phyloP scores from a whole-genome alignment of 1,140 invertebrate species.

The Drosophila littoralis region DNA sequence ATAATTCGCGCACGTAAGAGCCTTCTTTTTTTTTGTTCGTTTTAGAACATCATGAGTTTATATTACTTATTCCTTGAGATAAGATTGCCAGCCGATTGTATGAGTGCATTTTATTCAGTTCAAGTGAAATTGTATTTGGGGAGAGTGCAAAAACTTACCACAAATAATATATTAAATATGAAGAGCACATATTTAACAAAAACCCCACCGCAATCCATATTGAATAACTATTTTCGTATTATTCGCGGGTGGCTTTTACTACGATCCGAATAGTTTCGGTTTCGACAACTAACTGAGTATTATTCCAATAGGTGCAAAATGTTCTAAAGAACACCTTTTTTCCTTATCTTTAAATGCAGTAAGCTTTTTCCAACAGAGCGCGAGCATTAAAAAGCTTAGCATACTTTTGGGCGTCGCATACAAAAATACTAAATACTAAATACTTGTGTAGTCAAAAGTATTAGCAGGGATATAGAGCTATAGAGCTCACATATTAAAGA shows the following conservation, averaged over 20 bases:
- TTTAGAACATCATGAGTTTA: conserved; percentile 17
- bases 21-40: conserved; percentile 12
- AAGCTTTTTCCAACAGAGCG: conserved; percentile 1
- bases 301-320: not conserved
- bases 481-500: too few relatives aligned
- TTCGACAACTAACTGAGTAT: conserved; percentile 9
- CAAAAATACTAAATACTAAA: not conserved
- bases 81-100: conserved; percentile 35
- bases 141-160: conserved; percentile 87
- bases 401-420: conserved; percentile 29
- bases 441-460: not conserved
- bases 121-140: too few relatives aligned
- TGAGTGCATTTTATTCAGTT: not conserved
- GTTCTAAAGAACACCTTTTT: conserved; percentile 11
- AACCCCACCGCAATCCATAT: conserved; percentile 89
- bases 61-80: conserved; percentile 29
- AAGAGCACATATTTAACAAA: conserved; percentile 93
- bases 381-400: not conserved
- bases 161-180: conserved; percentile 93
- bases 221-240: not conserved
- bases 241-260: not conserved
- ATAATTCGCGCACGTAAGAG: conserved; percentile 17
- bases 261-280: not conserved
- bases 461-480: too few relatives aligned
- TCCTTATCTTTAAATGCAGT: conserved; percentile 8